Evolutionary conservation across 2,888 invertebrate genomes (phyloP).

Genomic region (Plusia festucae): DNA sequence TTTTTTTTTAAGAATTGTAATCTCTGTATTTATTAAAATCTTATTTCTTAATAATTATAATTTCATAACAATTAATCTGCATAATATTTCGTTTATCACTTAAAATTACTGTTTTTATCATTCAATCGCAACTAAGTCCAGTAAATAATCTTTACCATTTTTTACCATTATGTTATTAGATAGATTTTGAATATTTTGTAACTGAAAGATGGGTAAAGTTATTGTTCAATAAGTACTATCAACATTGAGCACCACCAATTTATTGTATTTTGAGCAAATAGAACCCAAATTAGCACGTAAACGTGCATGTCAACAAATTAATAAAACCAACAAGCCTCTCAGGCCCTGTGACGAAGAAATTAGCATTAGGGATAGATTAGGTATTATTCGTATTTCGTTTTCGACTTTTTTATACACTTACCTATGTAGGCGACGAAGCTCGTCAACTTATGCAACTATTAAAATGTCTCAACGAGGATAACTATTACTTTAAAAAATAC

Average conservation of each 20-base stretch:
- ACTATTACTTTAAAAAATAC: background rate
- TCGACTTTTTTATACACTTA: too few relatives aligned
- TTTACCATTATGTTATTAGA: background rate
- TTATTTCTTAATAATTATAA: background rate
- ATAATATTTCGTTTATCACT: background rate
- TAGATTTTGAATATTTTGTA: background rate
- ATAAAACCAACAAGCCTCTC: background rate
- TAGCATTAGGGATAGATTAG: too few relatives aligned
- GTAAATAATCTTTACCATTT: background rate
- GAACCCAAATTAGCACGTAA: background rate
- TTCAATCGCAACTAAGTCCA: background rate
- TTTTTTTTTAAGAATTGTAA: background rate
- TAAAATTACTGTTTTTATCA: background rate
- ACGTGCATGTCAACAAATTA: background rate
- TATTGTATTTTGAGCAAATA: conserved; percentile 15
- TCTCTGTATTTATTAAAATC: background rate
- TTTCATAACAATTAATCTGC: background rate
- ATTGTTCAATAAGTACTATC: background rate
- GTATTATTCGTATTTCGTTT: too few relatives aligned
- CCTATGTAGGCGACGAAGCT: background rate
- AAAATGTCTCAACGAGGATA: too few relatives aligned
- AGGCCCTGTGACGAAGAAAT: background rate
- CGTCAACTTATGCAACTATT: too few relatives aligned
- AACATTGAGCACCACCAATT: conserved; percentile 28
- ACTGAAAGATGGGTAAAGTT: background rate